Base-by-base conservation (phyloP, 2,888 invertebrate species). In the Nycteola revayana region DNA sequence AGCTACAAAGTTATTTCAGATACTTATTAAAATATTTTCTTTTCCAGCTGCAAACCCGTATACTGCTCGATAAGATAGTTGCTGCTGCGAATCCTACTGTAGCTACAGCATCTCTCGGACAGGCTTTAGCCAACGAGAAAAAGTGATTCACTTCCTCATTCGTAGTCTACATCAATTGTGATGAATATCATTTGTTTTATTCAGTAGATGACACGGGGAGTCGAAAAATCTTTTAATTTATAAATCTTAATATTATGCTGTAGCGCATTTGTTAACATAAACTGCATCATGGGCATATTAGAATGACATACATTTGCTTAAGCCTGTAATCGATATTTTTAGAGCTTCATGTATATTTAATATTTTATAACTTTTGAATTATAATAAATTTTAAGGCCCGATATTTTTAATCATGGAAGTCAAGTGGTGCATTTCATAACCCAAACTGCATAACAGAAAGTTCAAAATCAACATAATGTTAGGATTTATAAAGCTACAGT, bases 41-140 rank as follows among this genome's bases (percentile, higher is more conserved):
- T 26, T 44, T 42, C 2, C 72, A 88, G 87, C 33, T 74, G 45
- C 87, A 87, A 53, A 77, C 84, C 1, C 73, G 75, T 8, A 40
- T 82, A 4, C 43, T 87, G 27, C 42, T 88, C 22, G 86, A 87
- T 23, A 85, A 78, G 56, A 86, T 88, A 7, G 84, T 85, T n/a
- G 42, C 66, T 0, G 79, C 80, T 1, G 72, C 87, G 0, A 87
- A 82, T 26, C 69, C 83, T 0, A 75, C 80, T 0, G 75, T 83
- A 0, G 84, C 86, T 2, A 88, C 85, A 1, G 87, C 87, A 0
- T 79, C 87, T 0, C 53, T 88, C 1, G 87, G 87, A n/a, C 86
- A 85, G 41, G 67, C 83, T 1, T 55, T 87, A 17, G 85, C 84
- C 9, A 72, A 58, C 33, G 85, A 87, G 29, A 84, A 83, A 64